Conservation (phyloP, 92 coral and sea anemone species). For the Bergia puertoricense region DNA sequence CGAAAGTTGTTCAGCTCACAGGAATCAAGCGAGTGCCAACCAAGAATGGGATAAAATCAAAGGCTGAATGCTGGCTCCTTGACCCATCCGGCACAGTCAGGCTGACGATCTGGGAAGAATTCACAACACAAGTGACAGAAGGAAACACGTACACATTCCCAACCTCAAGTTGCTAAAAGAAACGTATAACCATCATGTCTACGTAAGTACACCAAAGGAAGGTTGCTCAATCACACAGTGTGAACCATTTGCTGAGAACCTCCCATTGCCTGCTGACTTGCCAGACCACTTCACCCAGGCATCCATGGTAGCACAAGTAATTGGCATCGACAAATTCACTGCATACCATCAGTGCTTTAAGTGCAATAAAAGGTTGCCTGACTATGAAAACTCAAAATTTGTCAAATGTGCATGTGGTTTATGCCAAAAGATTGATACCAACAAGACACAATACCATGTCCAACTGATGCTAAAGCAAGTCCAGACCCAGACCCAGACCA, state of each 20-base stretch:
- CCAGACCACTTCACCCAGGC: neutral
- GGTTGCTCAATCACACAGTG: constrained; percentile 1
- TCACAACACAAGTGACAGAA: constrained; percentile 43
- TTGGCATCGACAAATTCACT: neutral
- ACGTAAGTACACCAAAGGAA: constrained; percentile 2
- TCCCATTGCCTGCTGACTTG: neutral
- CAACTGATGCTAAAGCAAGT: neutral
- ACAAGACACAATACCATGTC: neutral
- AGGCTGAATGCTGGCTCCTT: constrained; percentile 43
- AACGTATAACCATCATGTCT: neutral
- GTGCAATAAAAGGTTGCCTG: neutral
- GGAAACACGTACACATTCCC: constrained; percentile 48
- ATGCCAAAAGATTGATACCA: neutral
- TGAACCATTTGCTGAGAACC: constrained; percentile 1
- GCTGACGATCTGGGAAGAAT: constrained; percentile 48
- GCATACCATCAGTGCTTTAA: neutral
- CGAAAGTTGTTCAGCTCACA: constrained; percentile 41
- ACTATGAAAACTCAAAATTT: neutral
- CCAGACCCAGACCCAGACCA: neutral
- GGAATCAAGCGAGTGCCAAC: constrained; percentile 26
- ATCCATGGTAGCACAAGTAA: neutral
- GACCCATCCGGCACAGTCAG: constrained; percentile 50
- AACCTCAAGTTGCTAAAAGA: constrained; percentile 42
- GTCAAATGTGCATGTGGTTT: neutral
- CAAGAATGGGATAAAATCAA: constrained; percentile 17